Evolutionary conservation across 2,113 vertebrate genomes (phyloP), one percentile per base, ranked within the genome.

Genomic region (Phasianus colchicus): DNA sequence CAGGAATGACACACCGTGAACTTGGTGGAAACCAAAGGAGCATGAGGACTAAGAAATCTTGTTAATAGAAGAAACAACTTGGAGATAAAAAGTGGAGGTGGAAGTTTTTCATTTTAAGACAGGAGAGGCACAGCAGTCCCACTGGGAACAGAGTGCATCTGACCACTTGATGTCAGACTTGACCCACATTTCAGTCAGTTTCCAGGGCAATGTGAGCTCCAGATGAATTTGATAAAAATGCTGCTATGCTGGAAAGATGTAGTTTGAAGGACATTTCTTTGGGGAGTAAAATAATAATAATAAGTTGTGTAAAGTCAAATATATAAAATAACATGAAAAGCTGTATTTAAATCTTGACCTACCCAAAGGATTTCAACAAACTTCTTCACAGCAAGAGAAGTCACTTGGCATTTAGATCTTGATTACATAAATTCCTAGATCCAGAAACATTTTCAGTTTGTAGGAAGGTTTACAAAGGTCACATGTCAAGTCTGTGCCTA

Each of bases 161-260:
- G 94, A 88, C 94, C 96, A 96, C 94, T 96, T 97, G 96, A 96
- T 97, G 96, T 97, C 96, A 96, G 93, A 86, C 95, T 96, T 92
- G 93, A 96, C 94, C 95, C 85, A 92, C 36, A 93, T 95, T 96
- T 94, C 75, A 91, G 29, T 90, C 83, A 93, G 73, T 77, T 74
- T 84, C 45, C 89, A 65, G 93, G 96, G 76, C 86, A 88, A 74
- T 42, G 50, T 30, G 73, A 64, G 50, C 64, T 96, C 70, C 88
- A 95, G 60, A 83, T 65, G 32, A 71, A 84, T 84, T 89, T 89
- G 71, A 64, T 75, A 90, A 19, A 90, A 90, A 83, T 4, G 5
- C 43, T 50, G 34, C 66, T 60, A 50, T 20, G 63, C 57, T 75
- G 52, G 48, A 83, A 86, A 91, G 73, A 75, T 13, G 32, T 58